Base-by-base conservation (phyloP, 1,140 invertebrate species). In the Drosophila tani region DNA sequence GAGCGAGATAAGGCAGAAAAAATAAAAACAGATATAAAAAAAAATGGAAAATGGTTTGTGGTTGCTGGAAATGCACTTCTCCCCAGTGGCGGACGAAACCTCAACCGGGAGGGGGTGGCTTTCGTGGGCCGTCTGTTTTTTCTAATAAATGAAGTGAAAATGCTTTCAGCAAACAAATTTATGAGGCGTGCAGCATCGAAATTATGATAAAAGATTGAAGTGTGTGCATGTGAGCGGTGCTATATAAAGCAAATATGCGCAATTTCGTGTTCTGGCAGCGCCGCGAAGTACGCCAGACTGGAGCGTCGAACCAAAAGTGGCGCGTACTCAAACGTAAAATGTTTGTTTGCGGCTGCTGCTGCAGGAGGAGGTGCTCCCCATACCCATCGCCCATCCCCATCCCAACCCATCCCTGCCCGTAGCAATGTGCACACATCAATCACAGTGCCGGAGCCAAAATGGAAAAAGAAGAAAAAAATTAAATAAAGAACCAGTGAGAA, bases 121-220 rank as follows among this genome's bases (percentile, higher is more conserved):
- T 14, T 60, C 59, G 49, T n/a, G 15, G 45, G 43, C 11, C 27
- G 49, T 69, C 55, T 51, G 66, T 51, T 75, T 70, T 71, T 81
- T 74, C 85, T 82, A 90, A 90, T 90, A 90, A 90, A 90, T 90
- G 85, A 90, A 90, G 85, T 85, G 85, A 91, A 90, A 90, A 90
- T 90, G 85, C 70, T 85, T 82, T 85, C 53, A 63, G 82, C 85
- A 90, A 90, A 90, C 75, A 90, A 90, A 90, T 90, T 90, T 85
- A 90, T 90, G 85, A 82, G 75, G 75, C 86, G 75, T 85, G 79
- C 70, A 71, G 66, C 74, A 70, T 66, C 66, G 45, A 90, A 90
- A 85, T 90, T 90, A 90, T 90, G 81, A 90, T 90, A 90, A 90
- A 90, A 90, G 78, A 82, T 85, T 82, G 70, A 65, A 78, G 69